Evolutionary conservation across 2,888 invertebrate species (phyloP).

Genomic region (Galerucella calmariensis): DNA sequence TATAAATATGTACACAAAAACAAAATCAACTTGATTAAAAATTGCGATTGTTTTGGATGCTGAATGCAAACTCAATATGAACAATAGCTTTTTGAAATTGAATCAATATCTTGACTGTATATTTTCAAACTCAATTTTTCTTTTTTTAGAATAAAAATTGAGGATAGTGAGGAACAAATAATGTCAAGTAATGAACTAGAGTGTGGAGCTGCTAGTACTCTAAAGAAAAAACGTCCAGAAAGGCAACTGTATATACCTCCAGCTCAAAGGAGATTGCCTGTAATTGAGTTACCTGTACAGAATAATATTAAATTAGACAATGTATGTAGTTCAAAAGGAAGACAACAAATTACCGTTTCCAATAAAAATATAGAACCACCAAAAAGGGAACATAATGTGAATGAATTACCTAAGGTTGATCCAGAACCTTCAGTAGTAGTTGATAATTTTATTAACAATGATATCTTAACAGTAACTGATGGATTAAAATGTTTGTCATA

Average conservation of each 20-base stretch:
- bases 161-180: constrained; percentile 36
- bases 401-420: constrained; percentile 13
- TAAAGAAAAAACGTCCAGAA: constrained; percentile 57
- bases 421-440: constrained; percentile 10
- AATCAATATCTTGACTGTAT: no score
- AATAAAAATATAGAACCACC: constrained; percentile 21
- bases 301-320: constrained; percentile 32
- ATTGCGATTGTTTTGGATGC: no score
- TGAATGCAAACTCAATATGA: no score
- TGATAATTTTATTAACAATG: constrained; percentile 8
- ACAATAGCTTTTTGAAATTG: no score
- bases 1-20: no score
- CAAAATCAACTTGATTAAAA: no score
- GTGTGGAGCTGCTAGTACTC: constrained; percentile 34
- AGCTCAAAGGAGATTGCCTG: constrained; percentile 55
- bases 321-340: constrained; percentile 30
- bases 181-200: constrained; percentile 42
- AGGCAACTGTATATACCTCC: constrained; percentile 62
- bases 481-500: constrained; percentile 14
- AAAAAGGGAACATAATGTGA: constrained; percentile 13
- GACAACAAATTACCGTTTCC: constrained; percentile 13
- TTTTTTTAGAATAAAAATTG: constrained; percentile 36
- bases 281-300: constrained; percentile 34
- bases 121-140: not conserved
- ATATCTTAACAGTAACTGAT: constrained; percentile 7